These are phyloP conservation scores for Myxocyprinus asiaticus DNA, from an alignment of 2,113 vertebrate species.

Conservation along the genomic window DNA sequence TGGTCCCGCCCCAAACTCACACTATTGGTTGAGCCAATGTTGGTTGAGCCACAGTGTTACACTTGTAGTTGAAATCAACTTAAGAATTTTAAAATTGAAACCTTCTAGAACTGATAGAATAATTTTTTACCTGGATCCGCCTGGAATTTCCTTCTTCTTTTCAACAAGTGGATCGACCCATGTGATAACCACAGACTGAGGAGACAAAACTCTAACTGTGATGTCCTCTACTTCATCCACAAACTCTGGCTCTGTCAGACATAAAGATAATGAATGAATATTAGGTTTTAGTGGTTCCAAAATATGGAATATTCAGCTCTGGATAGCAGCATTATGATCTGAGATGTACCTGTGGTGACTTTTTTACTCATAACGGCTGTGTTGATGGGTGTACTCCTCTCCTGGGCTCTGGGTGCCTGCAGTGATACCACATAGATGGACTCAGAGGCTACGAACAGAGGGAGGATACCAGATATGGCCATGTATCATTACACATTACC, in stretches of 20 bases:
- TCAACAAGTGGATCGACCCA: slow-evolving; percentile 90
- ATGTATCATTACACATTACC: slow-evolving; percentile 68
- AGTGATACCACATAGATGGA: slow-evolving; percentile 95
- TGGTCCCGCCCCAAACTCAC: too few relatives aligned
- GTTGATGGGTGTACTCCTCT: slow-evolving; percentile 80
- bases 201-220: slow-evolving; percentile 90
- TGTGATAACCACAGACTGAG: slow-evolving; percentile 91
- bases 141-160: slow-evolving; percentile 75
- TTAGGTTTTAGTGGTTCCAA: not conserved
- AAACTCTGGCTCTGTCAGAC: slow-evolving; percentile 81
- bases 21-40: too few relatives aligned
- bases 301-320: not conserved
- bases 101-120: not conserved
- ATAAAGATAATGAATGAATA: not conserved
- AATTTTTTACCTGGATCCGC: slow-evolving; percentile 62
- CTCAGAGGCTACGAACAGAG: slow-evolving; percentile 86
- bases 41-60: too few relatives aligned
- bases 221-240: slow-evolving; percentile 84
- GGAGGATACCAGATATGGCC: slow-evolving; percentile 73
- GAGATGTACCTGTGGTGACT: slow-evolving; percentile 80
- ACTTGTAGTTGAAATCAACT: too few relatives aligned
- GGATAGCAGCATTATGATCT: not conserved
- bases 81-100: not conserved
- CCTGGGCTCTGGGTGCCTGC: slow-evolving; percentile 83
- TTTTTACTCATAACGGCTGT: slow-evolving; percentile 80